Evolutionary conservation across 2,113 vertebrate genomes (phyloP).

Genomic region (Oryzias melastigma): DNA sequence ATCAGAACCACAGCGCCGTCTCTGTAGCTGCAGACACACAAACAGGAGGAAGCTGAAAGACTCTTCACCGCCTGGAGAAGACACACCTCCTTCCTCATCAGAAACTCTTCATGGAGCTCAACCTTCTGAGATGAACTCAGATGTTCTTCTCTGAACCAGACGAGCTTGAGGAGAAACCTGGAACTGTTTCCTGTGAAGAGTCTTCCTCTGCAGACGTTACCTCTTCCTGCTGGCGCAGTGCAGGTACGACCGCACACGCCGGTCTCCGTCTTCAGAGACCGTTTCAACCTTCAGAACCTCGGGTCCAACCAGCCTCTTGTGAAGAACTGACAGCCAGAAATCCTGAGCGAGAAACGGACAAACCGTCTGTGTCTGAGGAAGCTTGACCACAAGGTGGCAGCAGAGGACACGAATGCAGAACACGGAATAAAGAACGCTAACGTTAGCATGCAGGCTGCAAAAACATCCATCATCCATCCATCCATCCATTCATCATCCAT

Average conservation of each 20-base stretch:
- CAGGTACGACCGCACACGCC: conserved; percentile 83
- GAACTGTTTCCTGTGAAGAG: neutral
- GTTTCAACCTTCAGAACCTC: conserved; percentile 77
- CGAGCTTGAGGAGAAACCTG: too few species aligned
- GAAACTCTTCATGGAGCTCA: too few species aligned
- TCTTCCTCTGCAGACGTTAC: conserved; percentile 57
- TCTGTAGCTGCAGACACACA: conserved; percentile 73
- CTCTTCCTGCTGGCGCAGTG: conserved; percentile 84
- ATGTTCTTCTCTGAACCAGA: too few species aligned
- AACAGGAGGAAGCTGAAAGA: neutral
- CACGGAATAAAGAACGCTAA: too few species aligned
- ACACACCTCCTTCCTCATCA: neutral
- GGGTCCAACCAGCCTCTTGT: conserved; percentile 88
- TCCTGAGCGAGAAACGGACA: conserved; percentile 75
- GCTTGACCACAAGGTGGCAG: neutral
- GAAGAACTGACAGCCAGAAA: conserved; percentile 93
- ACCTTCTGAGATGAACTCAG: too few species aligned
- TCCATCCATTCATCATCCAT: too few species aligned
- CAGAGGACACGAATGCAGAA: neutral
- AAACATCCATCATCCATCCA: too few species aligned
- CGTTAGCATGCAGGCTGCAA: too few species aligned
- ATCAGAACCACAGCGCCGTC: conserved; percentile 85
- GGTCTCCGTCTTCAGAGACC: conserved; percentile 13
- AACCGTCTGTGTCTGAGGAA: neutral
- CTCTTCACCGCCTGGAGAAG: too few species aligned